Percentiles rank a stretch among this genome's conserved stretches.
Conservation (phyloP, 2,888 invertebrate species). For the Pollenia labialis region DNA sequence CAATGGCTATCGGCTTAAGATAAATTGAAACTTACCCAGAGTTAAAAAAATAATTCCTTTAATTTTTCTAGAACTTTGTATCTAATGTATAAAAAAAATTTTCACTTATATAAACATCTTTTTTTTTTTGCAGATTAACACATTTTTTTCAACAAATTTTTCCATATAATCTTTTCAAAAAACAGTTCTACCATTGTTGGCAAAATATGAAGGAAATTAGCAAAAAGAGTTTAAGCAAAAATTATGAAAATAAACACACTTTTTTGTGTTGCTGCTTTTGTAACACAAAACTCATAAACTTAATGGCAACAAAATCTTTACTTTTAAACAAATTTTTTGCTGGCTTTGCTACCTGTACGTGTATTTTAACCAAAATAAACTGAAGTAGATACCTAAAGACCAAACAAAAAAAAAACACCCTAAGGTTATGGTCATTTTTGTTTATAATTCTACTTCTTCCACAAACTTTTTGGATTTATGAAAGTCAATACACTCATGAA, state of each 20-base stretch:
- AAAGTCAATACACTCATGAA: conserved; percentile 69
- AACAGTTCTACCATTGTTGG: too few species aligned
- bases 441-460: background rate
- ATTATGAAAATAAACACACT: background rate
- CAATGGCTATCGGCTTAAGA: too few species aligned
- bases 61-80: too few species aligned
- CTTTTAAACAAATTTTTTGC: conserved; percentile 27
- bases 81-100: too few species aligned
- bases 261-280: conserved; percentile 20
- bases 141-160: too few species aligned
- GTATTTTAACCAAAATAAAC: background rate
- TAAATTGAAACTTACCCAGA: too few species aligned
- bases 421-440: conserved; percentile 69
- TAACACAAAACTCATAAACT: conserved; percentile 60
- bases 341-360: background rate
- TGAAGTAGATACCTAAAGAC: background rate
- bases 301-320: conserved; percentile 54
- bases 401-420: conserved; percentile 22
- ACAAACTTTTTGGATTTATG: conserved; percentile 40
- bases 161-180: too few species aligned
- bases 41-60: too few species aligned
- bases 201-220: conserved; percentile 11
- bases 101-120: too few species aligned
- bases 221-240: background rate
- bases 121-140: too few species aligned